Evolutionary conservation across 2,113 vertebrate species (phyloP), one percentile per base, ranked within the genome.

Genomic region (Podarcis muralis): DNA sequence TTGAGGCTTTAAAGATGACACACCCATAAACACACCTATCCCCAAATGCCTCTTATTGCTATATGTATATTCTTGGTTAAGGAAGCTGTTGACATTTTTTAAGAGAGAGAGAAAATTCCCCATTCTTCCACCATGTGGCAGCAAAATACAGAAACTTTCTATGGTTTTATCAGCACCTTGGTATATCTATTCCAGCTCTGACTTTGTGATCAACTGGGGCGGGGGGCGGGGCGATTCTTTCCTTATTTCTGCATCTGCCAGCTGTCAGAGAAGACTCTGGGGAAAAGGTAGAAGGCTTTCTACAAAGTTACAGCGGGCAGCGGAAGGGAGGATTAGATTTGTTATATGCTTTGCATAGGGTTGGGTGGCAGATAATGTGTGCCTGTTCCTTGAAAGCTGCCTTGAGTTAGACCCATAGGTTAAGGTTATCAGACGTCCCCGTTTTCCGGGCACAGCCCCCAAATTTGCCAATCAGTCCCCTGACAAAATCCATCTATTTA

Each of bases 211-310:
- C 90, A 79, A 57, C 90, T 93, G 88, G 92, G 90, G 65, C 7
- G 66, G 62, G 20, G 62, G 20, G 57, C 27, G n/a, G 35, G 71
- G 22, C 15, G 16, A 74, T 91, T 82, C 87, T 83, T 91, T 84
- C 87, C 93, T 91, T 84, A 91, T 93, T 92, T 76, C 87, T 85
- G 85, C 90, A 92, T 94, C 91, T 94, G 89, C 91, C 96, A 96
- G 92, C 93, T 94, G 95, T 92, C 96, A 94, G 62, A 35, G 23
- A 89, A n/a, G 68, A 83, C 90, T 93, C 92, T 87, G 83, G 86
- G 90, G 90, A 94, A 95, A 93, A 92, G 85, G 89, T 30, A 89
- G 83, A 92, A 93, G 88, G 91, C 59, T 90, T 94, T 93, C 94
- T 93, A 89, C 72, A 92, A 95, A 91, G 81, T 68, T 96, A 92